A percentile compares a stretch with the other conserved stretches of the same genome.
These are phyloP conservation scores for Acholoe squamosa DNA, from an alignment of 2,888 invertebrate species.

Conservation along the genomic window DNA sequence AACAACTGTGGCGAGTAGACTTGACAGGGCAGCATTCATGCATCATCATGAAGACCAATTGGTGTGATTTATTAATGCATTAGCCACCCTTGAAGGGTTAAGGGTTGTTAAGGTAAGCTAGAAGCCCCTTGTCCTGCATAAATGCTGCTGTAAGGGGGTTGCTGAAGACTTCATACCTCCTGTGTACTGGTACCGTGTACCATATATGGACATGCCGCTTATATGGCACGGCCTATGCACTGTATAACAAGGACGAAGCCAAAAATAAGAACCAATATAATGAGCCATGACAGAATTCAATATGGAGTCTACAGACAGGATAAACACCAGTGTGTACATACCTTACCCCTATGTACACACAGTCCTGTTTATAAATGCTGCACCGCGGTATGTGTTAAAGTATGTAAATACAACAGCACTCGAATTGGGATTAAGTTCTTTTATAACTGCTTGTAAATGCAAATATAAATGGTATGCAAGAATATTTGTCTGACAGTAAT, in stretches of 20 bases:
- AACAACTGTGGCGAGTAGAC: too few species aligned
- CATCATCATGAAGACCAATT: too few species aligned
- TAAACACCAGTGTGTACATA: neutral
- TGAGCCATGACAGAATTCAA: neutral
- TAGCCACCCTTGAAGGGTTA: neutral
- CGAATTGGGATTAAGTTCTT: too few species aligned
- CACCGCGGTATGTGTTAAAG: too few species aligned
- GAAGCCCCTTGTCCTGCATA: conserved; percentile 20
- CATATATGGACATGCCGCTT: conserved; percentile 38
- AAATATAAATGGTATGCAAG: too few species aligned
- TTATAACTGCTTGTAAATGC: too few species aligned
- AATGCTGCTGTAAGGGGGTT: neutral
- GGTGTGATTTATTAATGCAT: too few species aligned
- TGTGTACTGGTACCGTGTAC: conserved; percentile 23
- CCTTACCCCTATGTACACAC: neutral
- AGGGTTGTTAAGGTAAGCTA: conserved; percentile 35
- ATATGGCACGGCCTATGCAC: conserved; percentile 35
- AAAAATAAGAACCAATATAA: conserved; percentile 35
- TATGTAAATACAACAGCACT: too few species aligned
- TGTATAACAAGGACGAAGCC: neutral
- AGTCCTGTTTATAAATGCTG: too few species aligned
- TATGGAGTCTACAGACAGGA: neutral
- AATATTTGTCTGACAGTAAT: too few species aligned
- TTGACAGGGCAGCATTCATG: too few species aligned
- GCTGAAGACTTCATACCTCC: conserved; percentile 12